These are phyloP conservation scores for Melangyna quadrimaculata DNA, from an alignment of 2,888 invertebrate species.

Conservation along the genomic window DNA sequence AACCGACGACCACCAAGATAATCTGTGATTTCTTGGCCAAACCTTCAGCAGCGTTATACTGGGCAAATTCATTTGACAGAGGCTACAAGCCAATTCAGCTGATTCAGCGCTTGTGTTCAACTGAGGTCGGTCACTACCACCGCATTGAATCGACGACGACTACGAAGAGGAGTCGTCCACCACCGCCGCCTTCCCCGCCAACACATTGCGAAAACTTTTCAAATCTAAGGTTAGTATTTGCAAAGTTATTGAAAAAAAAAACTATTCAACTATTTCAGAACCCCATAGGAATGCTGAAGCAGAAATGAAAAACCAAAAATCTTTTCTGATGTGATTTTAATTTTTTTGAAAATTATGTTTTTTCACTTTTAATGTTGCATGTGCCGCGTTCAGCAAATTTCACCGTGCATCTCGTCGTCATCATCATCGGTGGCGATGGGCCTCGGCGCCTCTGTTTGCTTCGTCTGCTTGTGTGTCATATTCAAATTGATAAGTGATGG, in stretches of 20 bases:
- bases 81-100: conserved; percentile 53
- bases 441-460: conserved; percentile 35
- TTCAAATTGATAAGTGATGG: conserved; percentile 46
- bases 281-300: background rate
- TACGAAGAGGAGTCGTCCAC: conserved; percentile 30
- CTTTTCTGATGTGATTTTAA: background rate
- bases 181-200: conserved; percentile 20
- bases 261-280: background rate
- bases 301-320: background rate
- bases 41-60: conserved; percentile 30
- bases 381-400: conserved; percentile 62
- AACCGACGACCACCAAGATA: conserved; percentile 13
- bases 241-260: conserved; percentile 15
- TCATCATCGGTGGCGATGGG: conserved; percentile 5
- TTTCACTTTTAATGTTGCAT: conserved; percentile 36
- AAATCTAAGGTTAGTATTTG: conserved; percentile 69
- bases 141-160: conserved; percentile 25
- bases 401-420: conserved; percentile 43
- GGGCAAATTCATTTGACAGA: conserved; percentile 47
- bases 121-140: conserved; percentile 25
- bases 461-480: conserved; percentile 61
- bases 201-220: conserved; percentile 37
- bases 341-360: background rate
- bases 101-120: conserved; percentile 57
- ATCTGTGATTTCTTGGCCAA: conserved; percentile 52